Evolutionary conservation across 2,797 vertebrate species (phyloP), one percentile per base, ranked within the genome.

Genomic region (Astyanax mexicanus): DNA sequence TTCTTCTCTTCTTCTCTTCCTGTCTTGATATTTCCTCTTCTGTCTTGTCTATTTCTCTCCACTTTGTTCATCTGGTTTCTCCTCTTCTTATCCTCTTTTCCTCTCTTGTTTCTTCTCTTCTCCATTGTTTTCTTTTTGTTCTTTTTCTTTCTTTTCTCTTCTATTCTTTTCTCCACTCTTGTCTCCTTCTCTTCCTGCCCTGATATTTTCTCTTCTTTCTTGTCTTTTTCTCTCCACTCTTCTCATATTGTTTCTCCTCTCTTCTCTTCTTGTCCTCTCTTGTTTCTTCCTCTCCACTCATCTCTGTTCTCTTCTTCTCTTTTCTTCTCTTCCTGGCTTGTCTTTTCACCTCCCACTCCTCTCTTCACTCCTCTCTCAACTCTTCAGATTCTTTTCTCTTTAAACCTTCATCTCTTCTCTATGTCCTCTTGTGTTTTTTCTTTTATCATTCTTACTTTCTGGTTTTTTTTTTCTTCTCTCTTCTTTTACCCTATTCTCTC

Each of bases 181-280:
- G 2, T 58, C 40, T 81, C 75, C n/a, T n/a, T 71, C 42, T 83
- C 67, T 83, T 78, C 84, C 81, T 85, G 83, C 85, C 87, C 74
- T 76, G 82, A 80, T 86, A 75, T n/a, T n/a, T n/a, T n/a, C n/a
- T n/a, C n/a, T n/a, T n/a, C n/a, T n/a, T n/a, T n/a, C n/a, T n/a
- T n/a, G 82, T 47, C 70, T 49, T 73, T n/a, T n/a, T n/a, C n/a
- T n/a, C n/a, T n/a, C n/a, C n/a, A n/a, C n/a, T n/a, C n/a, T n/a
- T n/a, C n/a, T n/a, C n/a, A n/a, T n/a, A n/a, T n/a, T n/a, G n/a
- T n/a, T n/a, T n/a, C n/a, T n/a, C n/a, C 67, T 78, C 64, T 69
- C 52, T 57, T 84, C 73, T 47, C 55, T 44, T 57, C 62, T n/a
- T 29, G 61, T 70, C 73, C n/a, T 51, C 81, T 25, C 45, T 55